These are phyloP conservation scores for Dasyornis broadbenti DNA, from an alignment of 2,113 vertebrate genomes.

Conservation along the genomic window DNA sequence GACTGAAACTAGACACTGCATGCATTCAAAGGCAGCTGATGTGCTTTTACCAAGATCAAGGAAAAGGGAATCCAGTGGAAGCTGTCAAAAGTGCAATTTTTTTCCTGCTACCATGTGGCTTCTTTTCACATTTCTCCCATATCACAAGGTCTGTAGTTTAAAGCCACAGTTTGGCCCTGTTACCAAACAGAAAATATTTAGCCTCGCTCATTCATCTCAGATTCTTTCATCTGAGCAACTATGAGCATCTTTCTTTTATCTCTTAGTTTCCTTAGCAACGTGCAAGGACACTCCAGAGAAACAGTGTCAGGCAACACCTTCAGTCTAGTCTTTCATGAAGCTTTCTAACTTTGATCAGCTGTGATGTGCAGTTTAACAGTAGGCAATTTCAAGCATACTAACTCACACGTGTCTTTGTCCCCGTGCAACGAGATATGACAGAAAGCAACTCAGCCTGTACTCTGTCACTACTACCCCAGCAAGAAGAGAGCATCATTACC, in stretches of 20 bases:
- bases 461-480: neutral
- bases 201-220: neutral
- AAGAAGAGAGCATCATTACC: neutral
- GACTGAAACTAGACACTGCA: neutral
- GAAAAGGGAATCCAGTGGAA: neutral
- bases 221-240: neutral
- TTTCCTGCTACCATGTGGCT: neutral
- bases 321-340: neutral
- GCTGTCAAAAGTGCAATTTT: neutral
- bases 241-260: neutral
- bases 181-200: constrained; percentile 5
- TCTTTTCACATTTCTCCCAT: neutral
- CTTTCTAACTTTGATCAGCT: constrained; percentile 5
- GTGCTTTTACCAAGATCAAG: neutral
- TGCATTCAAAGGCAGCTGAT: neutral
- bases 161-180: neutral
- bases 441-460: neutral
- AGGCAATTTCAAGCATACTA: neutral
- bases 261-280: constrained; percentile 39
- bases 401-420: neutral
- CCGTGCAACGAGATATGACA: neutral
- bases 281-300: constrained; percentile 4
- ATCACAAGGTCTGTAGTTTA: neutral
- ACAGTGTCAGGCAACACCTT: neutral
- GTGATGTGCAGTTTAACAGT: neutral